Percentiles rank a stretch among this genome's conserved stretches.
These are phyloP conservation scores for Acleris emargana DNA, from an alignment of 2,888 invertebrate genomes.

Conservation along the genomic window DNA sequence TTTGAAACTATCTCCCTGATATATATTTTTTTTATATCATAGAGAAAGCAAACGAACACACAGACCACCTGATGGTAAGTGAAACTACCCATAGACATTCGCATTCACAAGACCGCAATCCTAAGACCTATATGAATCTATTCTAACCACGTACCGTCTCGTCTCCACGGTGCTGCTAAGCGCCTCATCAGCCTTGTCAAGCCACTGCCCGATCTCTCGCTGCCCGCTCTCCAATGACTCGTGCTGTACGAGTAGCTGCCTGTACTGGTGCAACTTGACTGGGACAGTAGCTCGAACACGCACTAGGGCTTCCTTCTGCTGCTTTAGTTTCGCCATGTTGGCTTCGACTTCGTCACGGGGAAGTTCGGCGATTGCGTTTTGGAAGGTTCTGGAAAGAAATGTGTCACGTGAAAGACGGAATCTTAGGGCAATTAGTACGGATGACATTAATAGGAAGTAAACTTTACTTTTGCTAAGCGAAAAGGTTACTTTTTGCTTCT, in stretches of 20 bases:
- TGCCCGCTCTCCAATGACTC: conserved; percentile 95
- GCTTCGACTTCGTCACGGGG: conserved; percentile 95
- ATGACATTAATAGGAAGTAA: no score
- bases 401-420: no score
- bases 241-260: conserved; percentile 93
- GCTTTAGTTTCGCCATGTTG: conserved; percentile 94
- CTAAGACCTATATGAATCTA: no score
- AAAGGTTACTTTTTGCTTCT: no score
- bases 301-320: conserved; percentile 94
- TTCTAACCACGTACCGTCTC: conserved; percentile 55
- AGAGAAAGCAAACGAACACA: no score
- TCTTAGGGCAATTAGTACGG: no score
- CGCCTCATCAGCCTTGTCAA: conserved; percentile 92
- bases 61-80: no score
- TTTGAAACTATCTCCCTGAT: no score
- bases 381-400: conserved; percentile 87
- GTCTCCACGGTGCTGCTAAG: conserved; percentile 76
- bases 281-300: conserved; percentile 92
- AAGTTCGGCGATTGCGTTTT: conserved; percentile 94
- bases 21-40: no score
- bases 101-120: no score
- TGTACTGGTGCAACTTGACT: conserved; percentile 90
- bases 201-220: conserved; percentile 93
- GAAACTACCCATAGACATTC: no score
- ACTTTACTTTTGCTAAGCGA: no score